Base-by-base conservation (phyloP, 2,888 invertebrate species). In the Podotricha telesiphe region DNA sequence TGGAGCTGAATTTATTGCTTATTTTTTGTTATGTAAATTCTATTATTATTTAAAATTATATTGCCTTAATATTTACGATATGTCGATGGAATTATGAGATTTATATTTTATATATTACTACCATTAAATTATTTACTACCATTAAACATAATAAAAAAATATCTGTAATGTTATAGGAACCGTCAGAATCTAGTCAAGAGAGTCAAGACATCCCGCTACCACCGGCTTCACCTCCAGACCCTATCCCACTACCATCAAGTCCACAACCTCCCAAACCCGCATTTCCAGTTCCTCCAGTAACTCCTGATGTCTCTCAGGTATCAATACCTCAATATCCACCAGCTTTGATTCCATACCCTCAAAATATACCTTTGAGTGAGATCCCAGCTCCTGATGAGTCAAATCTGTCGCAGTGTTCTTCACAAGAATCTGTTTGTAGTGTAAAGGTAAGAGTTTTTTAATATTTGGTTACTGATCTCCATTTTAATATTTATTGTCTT, bases 401-500 rank as follows among this genome's bases (percentile, higher is more conserved):
- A 0, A 84, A 81, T 63, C 72, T 79, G 1, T 87, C 88, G 0
- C 87, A 87, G 42, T 80, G 82, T 19, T 89, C 89, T 0, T 89
- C 90, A 0, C 89, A 89, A 71, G 89, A 89, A 22, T 89, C 89
- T 0, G 70, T 80, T 1, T 74, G 75, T 72, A 85, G 84, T 61
- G 69, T 77, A 20, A 85, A 84, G 70, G 77, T 78, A 48, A 37
- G 48, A n/a, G n/a, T n/a, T n/a, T n/a, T n/a, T n/a, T n/a, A n/a
- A n/a, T n/a, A n/a, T n/a, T n/a, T n/a, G n/a, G 19, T 37, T 56
- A 17, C 17, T 11, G 2, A 11, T 34, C 4, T 17, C 20, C 10
- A 3, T 51, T 28, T 28, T 28, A 28, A 28, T 4, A 28, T 28
- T 28, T 28, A 4, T 2, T 28, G 28, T 4, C 6, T 28, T 28